Percentiles rank a stretch among this genome's conserved stretches.
These are phyloP conservation scores for Meloidogyne floridensis DNA, from an alignment of 1,140 invertebrate species.

Conservation along the genomic window DNA sequence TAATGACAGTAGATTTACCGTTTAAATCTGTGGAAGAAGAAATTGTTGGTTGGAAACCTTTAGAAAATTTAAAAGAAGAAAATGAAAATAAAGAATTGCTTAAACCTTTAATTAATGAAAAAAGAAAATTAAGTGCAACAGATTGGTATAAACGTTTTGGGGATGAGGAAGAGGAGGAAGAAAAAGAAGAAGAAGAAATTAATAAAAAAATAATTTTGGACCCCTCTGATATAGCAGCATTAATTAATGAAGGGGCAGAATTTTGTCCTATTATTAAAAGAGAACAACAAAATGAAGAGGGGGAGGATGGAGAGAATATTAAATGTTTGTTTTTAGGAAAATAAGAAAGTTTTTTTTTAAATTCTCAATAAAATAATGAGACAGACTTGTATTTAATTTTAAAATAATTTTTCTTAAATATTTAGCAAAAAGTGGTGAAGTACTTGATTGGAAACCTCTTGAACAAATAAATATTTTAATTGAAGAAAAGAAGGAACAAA, in stretches of 20 bases:
- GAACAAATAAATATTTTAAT: background rate
- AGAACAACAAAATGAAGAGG: background rate
- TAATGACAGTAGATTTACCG: slow-evolving; percentile 10
- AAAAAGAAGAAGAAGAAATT: background rate
- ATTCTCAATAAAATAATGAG: no score
- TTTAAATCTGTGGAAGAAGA: slow-evolving; percentile 16
- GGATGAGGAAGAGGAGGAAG: slow-evolving; percentile 5
- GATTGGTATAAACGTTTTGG: slow-evolving; percentile 18
- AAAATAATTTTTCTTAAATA: background rate
- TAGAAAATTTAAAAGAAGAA: slow-evolving; percentile 17
- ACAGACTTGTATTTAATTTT: no score
- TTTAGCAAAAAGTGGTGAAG: background rate
- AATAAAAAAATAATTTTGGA: background rate
- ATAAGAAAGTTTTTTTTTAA: no score
- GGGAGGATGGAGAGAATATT: background rate
- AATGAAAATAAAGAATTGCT: background rate
- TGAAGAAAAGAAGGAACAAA: no score
- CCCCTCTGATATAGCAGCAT: background rate
- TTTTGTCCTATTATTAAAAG: background rate
- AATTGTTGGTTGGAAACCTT: slow-evolving; percentile 13
- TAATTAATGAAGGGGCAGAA: slow-evolving; percentile 8
- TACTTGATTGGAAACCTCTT: slow-evolving; percentile 2
- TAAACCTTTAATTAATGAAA: background rate
- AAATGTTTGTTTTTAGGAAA: background rate
- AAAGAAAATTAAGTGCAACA: background rate